phyloP scores from a whole-genome alignment of 2,113 vertebrate genomes.

The Lophochroa leadbeateri region DNA sequence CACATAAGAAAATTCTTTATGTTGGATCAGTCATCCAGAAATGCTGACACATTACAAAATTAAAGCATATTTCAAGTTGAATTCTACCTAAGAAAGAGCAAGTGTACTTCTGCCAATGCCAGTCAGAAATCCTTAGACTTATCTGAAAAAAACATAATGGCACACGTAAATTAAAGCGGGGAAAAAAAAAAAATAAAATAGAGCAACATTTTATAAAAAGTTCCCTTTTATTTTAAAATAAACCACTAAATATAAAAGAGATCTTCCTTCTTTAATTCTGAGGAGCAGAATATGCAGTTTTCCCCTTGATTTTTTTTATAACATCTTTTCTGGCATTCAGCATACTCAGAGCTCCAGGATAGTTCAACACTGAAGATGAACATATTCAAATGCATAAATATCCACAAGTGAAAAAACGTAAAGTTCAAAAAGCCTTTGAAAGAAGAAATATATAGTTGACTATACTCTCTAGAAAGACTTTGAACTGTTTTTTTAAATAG shows the following conservation, averaged over 20 bases:
- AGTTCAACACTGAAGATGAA: slow-evolving; percentile 6
- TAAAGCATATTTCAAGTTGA: background rate
- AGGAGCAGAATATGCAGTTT: background rate
- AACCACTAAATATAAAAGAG: background rate
- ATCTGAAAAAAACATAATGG: background rate
- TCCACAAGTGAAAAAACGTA: background rate
- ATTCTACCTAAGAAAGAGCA: background rate
- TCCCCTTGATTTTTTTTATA: background rate
- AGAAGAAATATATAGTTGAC: background rate
- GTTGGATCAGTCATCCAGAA: background rate
- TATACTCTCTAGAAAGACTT: background rate
- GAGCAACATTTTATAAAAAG: background rate
- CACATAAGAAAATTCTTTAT: background rate
- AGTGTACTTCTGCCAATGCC: background rate
- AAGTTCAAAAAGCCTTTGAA: background rate
- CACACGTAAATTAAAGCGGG: background rate
- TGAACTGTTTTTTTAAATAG: background rate
- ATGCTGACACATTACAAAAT: background rate
- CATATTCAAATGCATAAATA: background rate
- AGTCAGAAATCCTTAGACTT: background rate
- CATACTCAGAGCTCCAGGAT: background rate
- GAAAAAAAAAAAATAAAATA: background rate
- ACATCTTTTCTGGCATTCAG: background rate
- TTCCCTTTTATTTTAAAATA: background rate
- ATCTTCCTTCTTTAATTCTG: slow-evolving; percentile 17